Evolutionary conservation across 2,113 vertebrate species (phyloP).

Genomic region (Origma solitaria): DNA sequence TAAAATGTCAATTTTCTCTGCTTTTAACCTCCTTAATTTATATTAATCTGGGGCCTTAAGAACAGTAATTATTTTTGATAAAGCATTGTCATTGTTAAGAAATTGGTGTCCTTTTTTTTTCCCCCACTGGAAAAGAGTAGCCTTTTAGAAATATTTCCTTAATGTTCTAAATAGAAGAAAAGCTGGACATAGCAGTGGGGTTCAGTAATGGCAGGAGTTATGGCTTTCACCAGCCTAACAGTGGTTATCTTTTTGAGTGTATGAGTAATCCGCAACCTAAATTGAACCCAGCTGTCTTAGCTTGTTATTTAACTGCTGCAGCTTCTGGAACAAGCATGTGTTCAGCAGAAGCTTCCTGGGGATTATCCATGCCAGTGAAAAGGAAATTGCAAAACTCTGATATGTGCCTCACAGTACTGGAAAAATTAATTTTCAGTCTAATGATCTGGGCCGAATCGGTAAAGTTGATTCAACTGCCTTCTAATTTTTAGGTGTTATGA

Average conservation of each 20-base stretch:
- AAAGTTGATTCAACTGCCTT: neutral
- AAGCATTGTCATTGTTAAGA: too few species aligned
- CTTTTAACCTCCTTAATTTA: neutral
- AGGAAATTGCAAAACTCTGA: neutral
- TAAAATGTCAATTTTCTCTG: neutral
- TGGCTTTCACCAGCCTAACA: neutral
- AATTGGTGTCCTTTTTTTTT: too few species aligned
- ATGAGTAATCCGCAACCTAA: constrained; percentile 39
- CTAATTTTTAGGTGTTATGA: neutral
- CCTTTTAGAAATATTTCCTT: neutral
- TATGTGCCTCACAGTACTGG: neutral
- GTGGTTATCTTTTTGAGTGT: constrained; percentile 14
- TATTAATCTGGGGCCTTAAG: neutral
- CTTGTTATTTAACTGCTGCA: constrained; percentile 50
- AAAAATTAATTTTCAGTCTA: neutral
- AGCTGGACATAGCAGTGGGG: neutral
- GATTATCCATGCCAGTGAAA: constrained; percentile 9
- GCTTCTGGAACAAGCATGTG: constrained; percentile 34
- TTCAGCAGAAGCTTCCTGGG: neutral
- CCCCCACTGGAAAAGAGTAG: neutral
- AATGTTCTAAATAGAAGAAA: neutral
- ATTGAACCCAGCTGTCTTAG: constrained; percentile 59
- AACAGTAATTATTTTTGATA: neutral
- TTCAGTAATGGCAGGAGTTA: neutral
- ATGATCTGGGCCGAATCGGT: neutral